These are phyloP conservation scores for Meloidogyne exigua DNA, from an alignment of 1,140 invertebrate species.

Conservation along the genomic window DNA sequence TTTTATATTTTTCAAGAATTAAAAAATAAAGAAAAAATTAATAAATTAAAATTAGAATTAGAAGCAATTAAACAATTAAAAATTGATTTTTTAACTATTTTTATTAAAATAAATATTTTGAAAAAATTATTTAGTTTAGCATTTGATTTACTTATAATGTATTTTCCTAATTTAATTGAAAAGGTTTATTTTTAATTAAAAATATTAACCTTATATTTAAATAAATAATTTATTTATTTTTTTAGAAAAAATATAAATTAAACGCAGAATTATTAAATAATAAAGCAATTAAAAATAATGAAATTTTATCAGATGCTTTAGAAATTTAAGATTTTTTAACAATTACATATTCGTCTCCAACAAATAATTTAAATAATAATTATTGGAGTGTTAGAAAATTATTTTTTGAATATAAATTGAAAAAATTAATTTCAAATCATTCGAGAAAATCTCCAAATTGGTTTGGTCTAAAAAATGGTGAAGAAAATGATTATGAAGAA, in stretches of 20 bases:
- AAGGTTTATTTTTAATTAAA: not conserved
- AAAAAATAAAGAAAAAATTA: not conserved
- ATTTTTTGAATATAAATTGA: not conserved
- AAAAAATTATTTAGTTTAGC: not conserved
- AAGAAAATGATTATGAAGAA: not conserved
- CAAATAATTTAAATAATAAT: not conserved
- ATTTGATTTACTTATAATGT: not conserved
- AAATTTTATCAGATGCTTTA: not conserved
- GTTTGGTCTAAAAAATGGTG: not conserved
- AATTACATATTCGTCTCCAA: not conserved
- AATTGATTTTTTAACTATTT: not conserved
- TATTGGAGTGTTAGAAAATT: not conserved
- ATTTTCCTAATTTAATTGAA: not conserved
- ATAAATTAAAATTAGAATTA: not conserved
- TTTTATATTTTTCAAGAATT: not conserved
- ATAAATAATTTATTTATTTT: not conserved
- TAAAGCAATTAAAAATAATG: not conserved
- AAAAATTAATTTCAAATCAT: not conserved
- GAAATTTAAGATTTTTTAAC: not conserved
- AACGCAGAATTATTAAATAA: not conserved
- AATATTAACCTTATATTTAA: no score
- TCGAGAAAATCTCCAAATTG: not conserved
- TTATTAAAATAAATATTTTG: slow-evolving; percentile 2
- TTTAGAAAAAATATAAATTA: not conserved
- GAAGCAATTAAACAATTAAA: not conserved